A percentile compares a stretch with the other conserved stretches of the same genome.
These are phyloP conservation scores for Protophormia terraenovae DNA, from an alignment of 2,888 invertebrate genomes.

Conservation along the genomic window DNA sequence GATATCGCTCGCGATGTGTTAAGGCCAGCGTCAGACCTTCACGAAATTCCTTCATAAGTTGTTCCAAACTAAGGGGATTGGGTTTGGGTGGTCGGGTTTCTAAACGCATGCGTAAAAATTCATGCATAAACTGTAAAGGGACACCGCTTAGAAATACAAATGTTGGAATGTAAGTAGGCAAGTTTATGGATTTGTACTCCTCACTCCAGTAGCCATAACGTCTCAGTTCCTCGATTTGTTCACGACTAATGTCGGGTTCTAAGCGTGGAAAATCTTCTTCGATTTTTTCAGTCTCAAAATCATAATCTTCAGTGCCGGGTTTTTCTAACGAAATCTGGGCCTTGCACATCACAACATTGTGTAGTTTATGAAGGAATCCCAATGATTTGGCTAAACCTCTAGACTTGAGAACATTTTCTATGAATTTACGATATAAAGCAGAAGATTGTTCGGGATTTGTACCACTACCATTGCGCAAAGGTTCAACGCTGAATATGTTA, in stretches of 20 bases:
- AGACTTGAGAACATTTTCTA: conserved; percentile 93
- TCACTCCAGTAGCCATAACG: conserved; percentile 89
- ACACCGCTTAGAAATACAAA: conserved; percentile 93
- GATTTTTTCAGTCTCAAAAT: conserved; percentile 81
- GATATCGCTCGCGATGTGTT: conserved; percentile 89
- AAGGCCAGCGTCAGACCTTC: conserved; percentile 93
- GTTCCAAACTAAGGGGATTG: conserved; percentile 92
- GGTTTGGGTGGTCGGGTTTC: conserved; percentile 92
- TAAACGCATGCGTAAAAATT: conserved; percentile 92
- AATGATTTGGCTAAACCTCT: conserved; percentile 92
- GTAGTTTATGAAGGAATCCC: conserved; percentile 88
- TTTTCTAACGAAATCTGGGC: conserved; percentile 87
- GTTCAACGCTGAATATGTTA: conserved; percentile 83
- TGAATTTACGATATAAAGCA: conserved; percentile 87
- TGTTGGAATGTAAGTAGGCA: conserved; percentile 92
- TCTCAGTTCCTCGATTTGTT: conserved; percentile 79
- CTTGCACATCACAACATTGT: conserved; percentile 86
- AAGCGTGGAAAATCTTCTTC: conserved; percentile 80
- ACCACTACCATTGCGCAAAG: conserved; percentile 82
- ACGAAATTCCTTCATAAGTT: conserved; percentile 94
- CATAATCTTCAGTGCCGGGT: conserved; percentile 78
- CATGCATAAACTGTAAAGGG: conserved; percentile 95
- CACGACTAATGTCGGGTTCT: conserved; percentile 79
- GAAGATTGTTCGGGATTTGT: conserved; percentile 82
- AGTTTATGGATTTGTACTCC: conserved; percentile 88